Evolutionary conservation across 1,140 invertebrate species (phyloP).

Genomic region (Polypedilum vanderplanki): DNA sequence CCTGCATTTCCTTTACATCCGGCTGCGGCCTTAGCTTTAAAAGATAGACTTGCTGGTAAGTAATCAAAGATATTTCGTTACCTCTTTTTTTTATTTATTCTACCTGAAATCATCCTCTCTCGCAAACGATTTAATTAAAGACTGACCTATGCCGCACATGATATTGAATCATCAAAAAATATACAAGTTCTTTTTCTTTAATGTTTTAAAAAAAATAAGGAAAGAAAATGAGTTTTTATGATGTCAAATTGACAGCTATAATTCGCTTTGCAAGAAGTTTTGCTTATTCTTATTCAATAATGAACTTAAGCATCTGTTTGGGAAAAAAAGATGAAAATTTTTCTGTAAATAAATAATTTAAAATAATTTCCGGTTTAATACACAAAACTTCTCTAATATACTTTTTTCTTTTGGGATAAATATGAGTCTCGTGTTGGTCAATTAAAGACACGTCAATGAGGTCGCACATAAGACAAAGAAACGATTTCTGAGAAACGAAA

Average conservation of each 20-base stretch:
- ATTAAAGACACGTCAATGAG: slow-evolving; percentile 17
- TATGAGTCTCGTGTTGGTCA: not conserved
- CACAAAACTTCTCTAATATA: too few species aligned
- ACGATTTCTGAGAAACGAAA: not conserved
- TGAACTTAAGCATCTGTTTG: too few species aligned
- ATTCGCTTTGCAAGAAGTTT: not conserved
- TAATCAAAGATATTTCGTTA: slow-evolving; percentile 31
- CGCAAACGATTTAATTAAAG: slow-evolving; percentile 26
- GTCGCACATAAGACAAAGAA: not conserved
- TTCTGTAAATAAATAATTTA: not conserved
- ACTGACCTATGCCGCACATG: not conserved
- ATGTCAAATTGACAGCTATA: slow-evolving; percentile 26
- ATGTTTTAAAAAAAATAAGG: not conserved
- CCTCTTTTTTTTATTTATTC: too few species aligned
- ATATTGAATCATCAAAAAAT: slow-evolving; percentile 15
- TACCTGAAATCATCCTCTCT: not conserved
- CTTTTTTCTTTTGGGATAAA: not conserved
- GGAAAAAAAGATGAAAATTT: too few species aligned
- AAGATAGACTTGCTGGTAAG: slow-evolving; percentile 80
- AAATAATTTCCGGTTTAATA: slow-evolving; percentile 1
- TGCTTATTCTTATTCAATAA: too few species aligned
- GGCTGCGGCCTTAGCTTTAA: slow-evolving; percentile 72
- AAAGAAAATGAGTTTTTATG: slow-evolving; percentile 22
- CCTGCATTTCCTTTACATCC: slow-evolving; percentile 64
- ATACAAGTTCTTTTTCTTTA: not conserved